phyloP scores from a whole-genome alignment of 1,140 invertebrate species.

The Aphelenchoides besseyi region DNA sequence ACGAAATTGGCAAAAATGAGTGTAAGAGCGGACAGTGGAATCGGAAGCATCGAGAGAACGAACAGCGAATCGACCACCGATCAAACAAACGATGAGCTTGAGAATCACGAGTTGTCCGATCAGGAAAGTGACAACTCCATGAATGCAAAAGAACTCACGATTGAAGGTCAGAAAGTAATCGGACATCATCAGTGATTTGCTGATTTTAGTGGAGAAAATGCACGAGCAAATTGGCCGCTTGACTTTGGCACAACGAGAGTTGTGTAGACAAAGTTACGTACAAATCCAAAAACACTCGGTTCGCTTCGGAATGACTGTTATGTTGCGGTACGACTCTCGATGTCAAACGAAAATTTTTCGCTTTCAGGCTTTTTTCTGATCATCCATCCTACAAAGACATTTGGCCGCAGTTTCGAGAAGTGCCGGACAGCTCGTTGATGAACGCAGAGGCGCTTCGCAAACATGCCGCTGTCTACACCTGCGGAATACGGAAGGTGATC shows the following conservation, averaged over 20 bases:
- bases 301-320: conserved; percentile 21
- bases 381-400: conserved; percentile 56
- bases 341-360: conserved; percentile 3
- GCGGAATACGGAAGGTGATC: conserved; percentile 45
- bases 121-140: no score
- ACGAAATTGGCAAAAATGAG: not conserved
- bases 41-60: not conserved
- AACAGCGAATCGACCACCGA: not conserved
- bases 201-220: not conserved
- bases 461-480: conserved; percentile 53
- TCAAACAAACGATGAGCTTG: not conserved
- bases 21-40: not conserved
- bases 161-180: no score
- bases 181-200: no score
- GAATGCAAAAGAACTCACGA: no score
- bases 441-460: conserved; percentile 39
- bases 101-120: not conserved
- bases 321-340: conserved; percentile 9
- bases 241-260: not conserved
- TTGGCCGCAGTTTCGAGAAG: conserved; percentile 50
- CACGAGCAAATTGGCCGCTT: not conserved
- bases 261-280: not conserved
- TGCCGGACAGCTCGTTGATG: conserved; percentile 49
- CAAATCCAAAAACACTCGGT: not conserved
- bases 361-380: conserved; percentile 50